Evolutionary conservation across 2,888 invertebrate genomes (phyloP), one percentile per base, ranked within the genome.

Genomic region (Diadegma fenestrale): DNA sequence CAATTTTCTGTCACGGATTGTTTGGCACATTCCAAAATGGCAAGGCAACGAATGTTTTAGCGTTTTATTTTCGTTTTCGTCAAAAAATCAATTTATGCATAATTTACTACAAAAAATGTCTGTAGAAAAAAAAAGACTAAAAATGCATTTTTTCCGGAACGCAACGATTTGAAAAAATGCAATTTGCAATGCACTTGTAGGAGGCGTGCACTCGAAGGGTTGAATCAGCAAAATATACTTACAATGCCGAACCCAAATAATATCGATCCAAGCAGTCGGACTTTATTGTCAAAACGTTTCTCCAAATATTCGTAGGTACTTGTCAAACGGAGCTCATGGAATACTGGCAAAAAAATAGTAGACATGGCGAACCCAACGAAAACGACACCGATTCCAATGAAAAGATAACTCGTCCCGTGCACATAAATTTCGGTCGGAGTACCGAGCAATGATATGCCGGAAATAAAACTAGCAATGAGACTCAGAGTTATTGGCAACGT

Each of bases 401-500:
- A 97, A 1, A 96, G 94, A 91, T 97, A 98, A 90, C 97, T 97
- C 5, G 96, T 97, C 2, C 98, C 98, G 90, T 97, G 96, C 88
- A 97, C 96, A 91, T 97, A 97, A 17, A 97, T 95, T 93, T 97
- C 97, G 0, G 97, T 97, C 0, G 97, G 97, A 10, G 96, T 96
- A 3, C 97, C 97, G 80, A 97, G 94, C 45, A 97, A 93, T 0
- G 97, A 97, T 87, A 97, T 97, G 1, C 97, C 97, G 17, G 97
- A 97, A 82, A 97, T 95, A 85, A 96, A 97, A 93, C 97, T 98
- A 76, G 98, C 98, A 84, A 98, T 96, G 45, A 98, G 95, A 0
- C 98, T 98, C 95, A 98, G 95, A 43, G 97, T 95, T 77, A 98
- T 96, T 3, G 98, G 98, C 91, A 98, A 95, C 22, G 96, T 96